Evolutionary conservation across 1,140 invertebrate genomes (phyloP).

Genomic region (Camponotus pennsylvanicus): DNA sequence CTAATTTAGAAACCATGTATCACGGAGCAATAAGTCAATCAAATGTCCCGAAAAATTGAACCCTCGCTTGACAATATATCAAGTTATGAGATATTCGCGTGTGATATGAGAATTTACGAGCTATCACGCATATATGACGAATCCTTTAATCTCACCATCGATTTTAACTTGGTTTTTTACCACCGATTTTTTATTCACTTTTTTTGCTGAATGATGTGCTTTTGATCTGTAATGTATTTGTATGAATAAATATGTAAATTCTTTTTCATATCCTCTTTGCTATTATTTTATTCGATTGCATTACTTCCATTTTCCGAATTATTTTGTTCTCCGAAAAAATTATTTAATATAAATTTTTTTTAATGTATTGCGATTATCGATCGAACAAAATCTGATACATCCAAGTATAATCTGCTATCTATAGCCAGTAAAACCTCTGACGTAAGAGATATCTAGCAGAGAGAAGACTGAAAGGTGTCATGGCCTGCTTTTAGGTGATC

Average conservation of each 20-base stretch:
- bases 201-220: background rate
- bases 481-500: too few relatives aligned
- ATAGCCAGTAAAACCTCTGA: background rate
- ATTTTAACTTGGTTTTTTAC: slow-evolving; percentile 33
- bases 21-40: slow-evolving; percentile 69
- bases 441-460: background rate
- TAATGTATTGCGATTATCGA: background rate
- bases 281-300: background rate
- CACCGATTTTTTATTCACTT: slow-evolving; percentile 4
- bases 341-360: background rate
- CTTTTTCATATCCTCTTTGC: background rate
- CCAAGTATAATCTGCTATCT: background rate
- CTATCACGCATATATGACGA: background rate
- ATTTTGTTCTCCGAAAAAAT: too few relatives aligned
- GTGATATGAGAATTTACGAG: slow-evolving; percentile 41
- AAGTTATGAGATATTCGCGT: slow-evolving; percentile 42
- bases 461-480: too few relatives aligned
- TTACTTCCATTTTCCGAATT: background rate
- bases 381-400: background rate
- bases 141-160: slow-evolving; percentile 28
- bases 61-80: slow-evolving; percentile 38
- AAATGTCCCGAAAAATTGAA: slow-evolving; percentile 69
- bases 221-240: slow-evolving; percentile 12
- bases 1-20: slow-evolving; percentile 58
- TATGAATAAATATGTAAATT: slow-evolving; percentile 43